These are phyloP conservation scores for Telmatherina bonti DNA, from an alignment of 2,797 vertebrate species.

Conservation along the genomic window DNA sequence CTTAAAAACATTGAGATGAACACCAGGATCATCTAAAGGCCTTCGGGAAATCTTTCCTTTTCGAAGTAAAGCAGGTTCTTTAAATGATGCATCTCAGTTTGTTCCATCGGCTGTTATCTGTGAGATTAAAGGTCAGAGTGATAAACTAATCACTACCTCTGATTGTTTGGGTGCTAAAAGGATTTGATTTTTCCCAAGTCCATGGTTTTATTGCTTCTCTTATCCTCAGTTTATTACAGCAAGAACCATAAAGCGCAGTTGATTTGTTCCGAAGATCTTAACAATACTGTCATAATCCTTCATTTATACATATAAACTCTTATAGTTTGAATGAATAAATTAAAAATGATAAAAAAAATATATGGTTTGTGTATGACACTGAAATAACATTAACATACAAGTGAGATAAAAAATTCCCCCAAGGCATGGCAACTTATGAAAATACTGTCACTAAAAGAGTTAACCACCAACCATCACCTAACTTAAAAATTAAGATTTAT, in stretches of 20 bases:
- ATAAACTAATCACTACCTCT: conserved; percentile 23
- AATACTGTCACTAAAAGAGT: background rate
- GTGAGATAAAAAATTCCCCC: background rate
- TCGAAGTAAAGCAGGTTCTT: background rate
- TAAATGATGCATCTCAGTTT: background rate
- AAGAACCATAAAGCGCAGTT: conserved; percentile 16
- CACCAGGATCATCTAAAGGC: background rate
- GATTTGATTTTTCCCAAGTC: conserved; percentile 22
- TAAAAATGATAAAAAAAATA: too few relatives aligned
- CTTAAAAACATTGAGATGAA: background rate
- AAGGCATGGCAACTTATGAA: background rate
- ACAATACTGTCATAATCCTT: too few relatives aligned
- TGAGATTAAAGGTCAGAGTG: conserved; percentile 54
- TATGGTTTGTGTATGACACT: too few relatives aligned
- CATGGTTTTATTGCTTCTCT: conserved; percentile 36
- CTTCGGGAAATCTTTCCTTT: background rate
- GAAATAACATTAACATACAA: too few relatives aligned
- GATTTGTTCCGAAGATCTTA: conserved; percentile 2
- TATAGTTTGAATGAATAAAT: too few relatives aligned
- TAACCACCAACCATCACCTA: background rate
- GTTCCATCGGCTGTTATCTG: conserved; percentile 39
- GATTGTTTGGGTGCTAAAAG: conserved; percentile 44
- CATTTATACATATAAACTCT: too few relatives aligned
- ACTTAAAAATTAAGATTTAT: too few relatives aligned
- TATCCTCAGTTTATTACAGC: conserved; percentile 38